phyloP scores from a whole-genome alignment of 1,140 invertebrate species.

The Saccostrea echinata region DNA sequence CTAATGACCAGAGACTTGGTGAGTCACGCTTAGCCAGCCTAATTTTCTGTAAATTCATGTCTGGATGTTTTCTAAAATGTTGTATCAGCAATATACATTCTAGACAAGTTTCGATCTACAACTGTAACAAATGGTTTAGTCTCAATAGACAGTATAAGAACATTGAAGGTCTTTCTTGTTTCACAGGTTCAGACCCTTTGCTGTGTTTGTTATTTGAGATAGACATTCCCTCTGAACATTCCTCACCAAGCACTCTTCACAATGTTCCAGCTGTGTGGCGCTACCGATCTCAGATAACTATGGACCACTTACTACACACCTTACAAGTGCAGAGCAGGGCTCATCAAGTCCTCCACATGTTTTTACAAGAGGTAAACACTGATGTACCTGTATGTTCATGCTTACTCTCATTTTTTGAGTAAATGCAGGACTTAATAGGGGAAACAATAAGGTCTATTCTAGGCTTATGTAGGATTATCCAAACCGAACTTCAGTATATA shows the following conservation, averaged over 20 bases:
- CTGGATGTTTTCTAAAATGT: too few species aligned
- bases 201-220: constrained; percentile 65
- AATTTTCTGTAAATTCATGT: too few species aligned
- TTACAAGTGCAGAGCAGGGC: constrained; percentile 36
- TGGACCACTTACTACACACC: constrained; percentile 59
- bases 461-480: too few species aligned
- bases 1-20: constrained; percentile 60
- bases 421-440: too few species aligned
- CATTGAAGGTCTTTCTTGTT: neutral
- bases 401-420: too few species aligned
- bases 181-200: constrained; percentile 60
- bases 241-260: neutral
- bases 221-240: constrained; percentile 45
- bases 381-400: neutral
- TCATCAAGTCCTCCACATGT: constrained; percentile 57
- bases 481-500: too few species aligned
- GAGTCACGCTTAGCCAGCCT: constrained; percentile 4
- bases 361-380: constrained; percentile 60
- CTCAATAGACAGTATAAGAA: too few species aligned
- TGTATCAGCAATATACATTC: too few species aligned
- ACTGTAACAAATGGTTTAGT: too few species aligned
- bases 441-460: too few species aligned
- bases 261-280: constrained; percentile 62
- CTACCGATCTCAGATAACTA: constrained; percentile 57
- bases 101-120: too few species aligned